phyloP scores from a whole-genome alignment of 2,113 vertebrate genomes.

The Oreamnos americanus region DNA sequence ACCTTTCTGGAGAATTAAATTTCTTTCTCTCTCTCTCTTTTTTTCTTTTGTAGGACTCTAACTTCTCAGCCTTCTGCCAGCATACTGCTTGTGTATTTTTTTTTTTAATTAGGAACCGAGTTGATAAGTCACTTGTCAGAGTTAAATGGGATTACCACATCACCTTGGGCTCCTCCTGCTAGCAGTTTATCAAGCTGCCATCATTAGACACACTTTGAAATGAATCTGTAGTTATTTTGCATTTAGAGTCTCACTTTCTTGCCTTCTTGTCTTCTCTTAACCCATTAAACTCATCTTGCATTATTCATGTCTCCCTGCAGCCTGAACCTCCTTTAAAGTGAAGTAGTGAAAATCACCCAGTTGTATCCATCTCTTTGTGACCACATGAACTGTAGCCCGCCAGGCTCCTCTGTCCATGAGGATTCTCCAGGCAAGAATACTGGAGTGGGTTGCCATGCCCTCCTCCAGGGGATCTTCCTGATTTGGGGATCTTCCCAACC shows the following conservation, averaged over 20 bases:
- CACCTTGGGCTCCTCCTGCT: background rate
- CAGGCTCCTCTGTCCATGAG: background rate
- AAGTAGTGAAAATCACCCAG: background rate
- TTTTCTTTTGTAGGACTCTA: background rate
- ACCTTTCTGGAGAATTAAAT: background rate
- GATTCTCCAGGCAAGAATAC: background rate
- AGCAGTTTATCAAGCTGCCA: background rate
- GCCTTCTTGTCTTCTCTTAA: slow-evolving; percentile 23
- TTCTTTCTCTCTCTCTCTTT: background rate
- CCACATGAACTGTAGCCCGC: background rate
- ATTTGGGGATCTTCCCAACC: background rate
- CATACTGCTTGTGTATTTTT: background rate
- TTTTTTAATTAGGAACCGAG: background rate
- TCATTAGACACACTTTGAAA: background rate
- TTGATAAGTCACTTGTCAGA: slow-evolving; percentile 15
- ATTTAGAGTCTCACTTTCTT: slow-evolving; percentile 5
- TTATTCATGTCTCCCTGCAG: background rate
- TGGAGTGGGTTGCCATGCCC: background rate
- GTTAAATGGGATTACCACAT: slow-evolving; percentile 9
- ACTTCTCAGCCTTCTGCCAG: background rate
- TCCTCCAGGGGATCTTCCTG: background rate
- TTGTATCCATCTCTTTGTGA: background rate
- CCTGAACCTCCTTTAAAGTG: background rate
- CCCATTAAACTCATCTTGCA: background rate
- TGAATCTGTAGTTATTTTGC: background rate